These are phyloP conservation scores for Terebella lapidaria DNA, from an alignment of 2,888 invertebrate species.

Conservation along the genomic window DNA sequence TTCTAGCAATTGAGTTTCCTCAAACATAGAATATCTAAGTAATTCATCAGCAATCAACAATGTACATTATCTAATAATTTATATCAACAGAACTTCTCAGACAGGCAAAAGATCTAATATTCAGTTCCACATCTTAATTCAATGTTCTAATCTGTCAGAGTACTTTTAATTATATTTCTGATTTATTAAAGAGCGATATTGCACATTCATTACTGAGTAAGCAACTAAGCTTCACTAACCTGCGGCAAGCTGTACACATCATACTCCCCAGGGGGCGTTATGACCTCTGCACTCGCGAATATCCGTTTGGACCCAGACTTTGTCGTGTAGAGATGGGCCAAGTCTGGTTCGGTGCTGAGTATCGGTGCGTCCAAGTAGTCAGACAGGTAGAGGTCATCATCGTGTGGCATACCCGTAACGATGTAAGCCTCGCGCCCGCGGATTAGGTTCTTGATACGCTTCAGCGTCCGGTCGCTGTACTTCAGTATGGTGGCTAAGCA, in stretches of 20 bases:
- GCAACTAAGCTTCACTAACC: no score
- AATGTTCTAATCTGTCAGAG: no score
- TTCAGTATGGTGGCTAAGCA: conserved; percentile 50
- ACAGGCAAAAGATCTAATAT: no score
- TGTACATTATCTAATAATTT: no score
- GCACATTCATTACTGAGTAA: no score
- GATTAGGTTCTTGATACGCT: conserved; percentile 46
- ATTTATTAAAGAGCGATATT: no score
- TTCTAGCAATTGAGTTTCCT: background rate
- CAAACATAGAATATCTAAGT: background rate
- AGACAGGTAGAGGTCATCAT: conserved; percentile 50
- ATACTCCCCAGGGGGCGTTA: conserved; percentile 50
- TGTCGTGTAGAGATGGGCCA: conserved; percentile 49
- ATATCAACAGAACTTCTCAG: no score
- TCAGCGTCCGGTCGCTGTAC: conserved; percentile 49
- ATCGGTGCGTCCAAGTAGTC: conserved; percentile 47
- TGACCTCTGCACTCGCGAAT: conserved; percentile 45
- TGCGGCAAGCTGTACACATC: conserved; percentile 44
- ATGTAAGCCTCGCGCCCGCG: conserved; percentile 50
- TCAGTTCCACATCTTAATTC: no score
- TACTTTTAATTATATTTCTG: no score
- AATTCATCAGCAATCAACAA: no score
- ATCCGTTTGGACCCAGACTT: conserved; percentile 53
- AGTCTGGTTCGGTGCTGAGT: conserved; percentile 48
- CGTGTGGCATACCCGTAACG: conserved; percentile 46